Percentiles rank a stretch among this genome's conserved stretches.
Conservation (phyloP, 2,113 vertebrate species). For the Alaudala cheleensis region DNA sequence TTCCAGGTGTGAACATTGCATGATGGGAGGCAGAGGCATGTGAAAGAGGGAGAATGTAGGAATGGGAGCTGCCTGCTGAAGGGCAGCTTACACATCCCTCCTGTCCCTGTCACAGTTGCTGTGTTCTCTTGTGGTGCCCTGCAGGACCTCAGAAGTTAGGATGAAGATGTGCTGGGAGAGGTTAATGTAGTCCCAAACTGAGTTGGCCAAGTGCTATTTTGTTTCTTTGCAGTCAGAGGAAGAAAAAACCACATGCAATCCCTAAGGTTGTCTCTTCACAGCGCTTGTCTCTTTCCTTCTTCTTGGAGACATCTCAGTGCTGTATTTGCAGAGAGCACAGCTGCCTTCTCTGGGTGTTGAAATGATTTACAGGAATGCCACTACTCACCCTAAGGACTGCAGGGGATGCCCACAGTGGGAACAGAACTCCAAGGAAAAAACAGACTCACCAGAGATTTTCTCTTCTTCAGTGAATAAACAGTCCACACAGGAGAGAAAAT, state of each 20-base stretch:
- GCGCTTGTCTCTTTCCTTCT: background rate
- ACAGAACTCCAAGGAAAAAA: background rate
- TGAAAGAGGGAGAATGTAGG: background rate
- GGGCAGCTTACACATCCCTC: background rate
- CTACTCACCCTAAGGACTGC: rapidly evolving
- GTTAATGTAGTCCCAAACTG: background rate
- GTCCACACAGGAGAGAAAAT: background rate
- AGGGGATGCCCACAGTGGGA: background rate
- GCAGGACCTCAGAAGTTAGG: background rate
- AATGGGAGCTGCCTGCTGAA: background rate
- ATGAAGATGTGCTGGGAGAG: background rate
- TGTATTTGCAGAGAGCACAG: background rate
- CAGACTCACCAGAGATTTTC: background rate
- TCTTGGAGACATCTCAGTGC: background rate
- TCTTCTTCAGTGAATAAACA: background rate
- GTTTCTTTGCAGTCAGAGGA: background rate
- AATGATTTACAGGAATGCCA: background rate
- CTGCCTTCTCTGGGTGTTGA: background rate
- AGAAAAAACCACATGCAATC: background rate
- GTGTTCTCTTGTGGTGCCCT: background rate
- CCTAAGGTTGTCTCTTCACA: background rate
- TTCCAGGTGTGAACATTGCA: background rate
- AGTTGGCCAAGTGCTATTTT: background rate
- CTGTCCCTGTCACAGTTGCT: background rate
- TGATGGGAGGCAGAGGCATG: background rate